phyloP scores from a whole-genome alignment of 1,140 invertebrate species.

The Musca domestica region DNA sequence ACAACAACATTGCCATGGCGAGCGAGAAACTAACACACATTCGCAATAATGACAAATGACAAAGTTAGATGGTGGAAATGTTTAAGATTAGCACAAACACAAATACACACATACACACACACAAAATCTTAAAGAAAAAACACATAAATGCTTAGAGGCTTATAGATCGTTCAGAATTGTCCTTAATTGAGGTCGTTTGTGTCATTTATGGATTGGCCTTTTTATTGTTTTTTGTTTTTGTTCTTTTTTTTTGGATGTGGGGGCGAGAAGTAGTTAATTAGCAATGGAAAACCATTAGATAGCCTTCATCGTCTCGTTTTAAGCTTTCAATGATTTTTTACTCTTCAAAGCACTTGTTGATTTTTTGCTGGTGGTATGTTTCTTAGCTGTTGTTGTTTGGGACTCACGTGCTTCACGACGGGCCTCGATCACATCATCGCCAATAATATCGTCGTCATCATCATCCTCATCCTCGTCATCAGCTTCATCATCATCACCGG shows the following conservation, averaged over 20 bases:
- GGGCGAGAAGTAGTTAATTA: too few relatives aligned
- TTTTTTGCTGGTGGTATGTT: constrained; percentile 56
- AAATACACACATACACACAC: too few relatives aligned
- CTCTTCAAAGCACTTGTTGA: constrained; percentile 56
- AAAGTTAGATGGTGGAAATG: too few relatives aligned
- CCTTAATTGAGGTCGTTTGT: constrained; percentile 28
- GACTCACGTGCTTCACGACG: constrained; percentile 76
- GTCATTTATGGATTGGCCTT: constrained; percentile 21
- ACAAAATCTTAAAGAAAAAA: too few relatives aligned
- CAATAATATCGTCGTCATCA: constrained; percentile 63
- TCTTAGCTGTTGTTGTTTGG: constrained; percentile 57
- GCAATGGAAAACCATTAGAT: not conserved
- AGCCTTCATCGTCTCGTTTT: constrained; percentile 7
- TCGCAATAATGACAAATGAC: too few relatives aligned
- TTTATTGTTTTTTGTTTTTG: constrained; percentile 1
- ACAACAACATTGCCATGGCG: too few relatives aligned
- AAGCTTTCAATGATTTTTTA: constrained; percentile 53
- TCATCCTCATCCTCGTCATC: constrained; percentile 73
- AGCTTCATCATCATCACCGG: constrained; percentile 70
- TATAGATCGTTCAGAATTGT: constrained; percentile 4
- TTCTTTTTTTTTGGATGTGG: too few relatives aligned
- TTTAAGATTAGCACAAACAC: too few relatives aligned
- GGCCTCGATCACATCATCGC: constrained; percentile 66
- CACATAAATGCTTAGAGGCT: too few relatives aligned
- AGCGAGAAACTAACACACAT: too few relatives aligned